Evolutionary conservation across 2,797 vertebrate genomes (phyloP).

Genomic region (Onychomys torridus): DNA sequence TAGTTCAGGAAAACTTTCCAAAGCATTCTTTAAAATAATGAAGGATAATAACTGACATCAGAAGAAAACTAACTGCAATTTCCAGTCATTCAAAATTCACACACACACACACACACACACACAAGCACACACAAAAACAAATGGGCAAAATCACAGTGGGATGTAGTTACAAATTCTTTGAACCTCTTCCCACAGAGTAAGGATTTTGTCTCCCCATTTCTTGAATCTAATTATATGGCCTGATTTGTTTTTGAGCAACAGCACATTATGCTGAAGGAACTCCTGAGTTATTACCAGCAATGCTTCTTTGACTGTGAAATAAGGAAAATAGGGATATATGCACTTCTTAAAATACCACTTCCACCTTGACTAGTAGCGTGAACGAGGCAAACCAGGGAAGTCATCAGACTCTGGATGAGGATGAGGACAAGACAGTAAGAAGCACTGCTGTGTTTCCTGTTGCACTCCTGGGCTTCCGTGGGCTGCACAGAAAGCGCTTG

Average conservation of each 20-base stretch:
- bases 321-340: background rate
- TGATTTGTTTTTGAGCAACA: background rate
- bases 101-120: background rate
- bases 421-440: background rate
- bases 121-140: background rate
- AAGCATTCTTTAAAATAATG: slow-evolving; percentile 90
- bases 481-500: background rate
- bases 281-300: background rate
- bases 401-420: background rate
- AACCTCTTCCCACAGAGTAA: background rate
- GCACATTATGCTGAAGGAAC: background rate
- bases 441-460: background rate
- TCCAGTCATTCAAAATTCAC: slow-evolving; percentile 5
- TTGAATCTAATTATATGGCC: background rate
- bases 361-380: background rate
- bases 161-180: slow-evolving; percentile 12
- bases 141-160: background rate
- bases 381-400: background rate
- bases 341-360: background rate
- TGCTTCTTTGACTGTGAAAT: background rate
- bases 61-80: slow-evolving; percentile 62
- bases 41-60: slow-evolving; percentile 70
- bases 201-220: background rate
- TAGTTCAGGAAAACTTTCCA: slow-evolving; percentile 98
- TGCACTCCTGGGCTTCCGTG: background rate